Conservation (phyloP, 2,888 invertebrate genomes). For the Eutolmus rufibarbis region DNA sequence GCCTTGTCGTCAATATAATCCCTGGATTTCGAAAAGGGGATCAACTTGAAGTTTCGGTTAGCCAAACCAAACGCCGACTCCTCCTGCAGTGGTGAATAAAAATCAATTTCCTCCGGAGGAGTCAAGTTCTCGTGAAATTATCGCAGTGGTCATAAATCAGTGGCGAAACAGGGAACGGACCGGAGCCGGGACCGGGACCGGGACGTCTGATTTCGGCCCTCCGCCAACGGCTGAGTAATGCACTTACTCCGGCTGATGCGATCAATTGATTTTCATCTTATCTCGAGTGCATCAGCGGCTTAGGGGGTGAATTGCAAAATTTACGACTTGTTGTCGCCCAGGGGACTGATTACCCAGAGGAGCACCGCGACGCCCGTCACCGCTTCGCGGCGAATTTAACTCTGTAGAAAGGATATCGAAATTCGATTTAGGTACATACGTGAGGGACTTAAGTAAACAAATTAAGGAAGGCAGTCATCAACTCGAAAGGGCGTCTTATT, state of each 20-base stretch:
- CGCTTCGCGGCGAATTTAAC: not conserved
- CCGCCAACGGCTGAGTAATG: not conserved
- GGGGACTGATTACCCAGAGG: not conserved
- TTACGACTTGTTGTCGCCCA: constrained; percentile 6
- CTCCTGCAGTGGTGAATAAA: not conserved
- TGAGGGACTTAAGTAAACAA: not conserved
- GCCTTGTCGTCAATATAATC: constrained; percentile 22
- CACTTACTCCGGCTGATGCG: not conserved
- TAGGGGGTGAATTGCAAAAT: constrained; percentile 3
- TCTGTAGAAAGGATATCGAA: not conserved
- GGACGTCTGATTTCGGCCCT: not conserved
- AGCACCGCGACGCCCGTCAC: not conserved
- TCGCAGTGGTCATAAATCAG: constrained; percentile 23
- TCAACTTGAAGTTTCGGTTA: constrained; percentile 22
- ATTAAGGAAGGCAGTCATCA: constrained; percentile 11
- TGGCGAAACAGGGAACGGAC: not conserved
- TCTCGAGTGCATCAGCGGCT: constrained; percentile 13
- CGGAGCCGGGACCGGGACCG: not conserved
- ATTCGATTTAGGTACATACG: not conserved
- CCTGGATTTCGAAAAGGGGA: constrained; percentile 17
- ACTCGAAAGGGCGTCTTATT: not conserved
- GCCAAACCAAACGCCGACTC: not conserved
- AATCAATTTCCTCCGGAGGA: constrained; percentile 15
- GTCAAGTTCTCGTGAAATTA: constrained; percentile 5
- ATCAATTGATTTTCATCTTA: constrained; percentile 34